Evolutionary conservation across 2,888 invertebrate species (phyloP).

Genomic region (Xiphydria camelus): DNA sequence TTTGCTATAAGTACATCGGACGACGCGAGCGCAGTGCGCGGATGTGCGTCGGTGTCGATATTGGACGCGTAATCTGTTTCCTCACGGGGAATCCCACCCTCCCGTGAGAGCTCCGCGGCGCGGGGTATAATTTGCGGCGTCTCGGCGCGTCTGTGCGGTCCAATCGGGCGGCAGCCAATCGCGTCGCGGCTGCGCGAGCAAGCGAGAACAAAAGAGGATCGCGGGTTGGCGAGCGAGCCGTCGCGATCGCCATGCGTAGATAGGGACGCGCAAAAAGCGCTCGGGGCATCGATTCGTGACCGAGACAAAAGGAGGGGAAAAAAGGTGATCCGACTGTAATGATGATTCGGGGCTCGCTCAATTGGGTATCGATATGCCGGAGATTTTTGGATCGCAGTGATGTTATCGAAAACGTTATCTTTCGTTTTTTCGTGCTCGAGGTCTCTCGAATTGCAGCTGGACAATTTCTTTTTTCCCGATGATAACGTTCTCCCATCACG

Average conservation of each 20-base stretch:
- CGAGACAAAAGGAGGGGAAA: slow-evolving; percentile 10
- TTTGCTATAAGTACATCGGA: no score
- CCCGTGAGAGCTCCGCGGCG: background rate
- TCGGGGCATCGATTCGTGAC: slow-evolving; percentile 20
- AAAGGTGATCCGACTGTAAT: no score
- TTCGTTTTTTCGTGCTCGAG: no score
- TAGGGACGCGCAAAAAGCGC: background rate
- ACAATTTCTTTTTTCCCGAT: no score
- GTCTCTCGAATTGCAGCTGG: no score
- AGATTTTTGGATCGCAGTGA: no score
- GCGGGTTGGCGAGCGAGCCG: slow-evolving; percentile 20
- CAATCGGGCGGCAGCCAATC: slow-evolving; percentile 51
- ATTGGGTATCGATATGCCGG: no score
- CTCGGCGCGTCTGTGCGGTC: slow-evolving; percentile 51
- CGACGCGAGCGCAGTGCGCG: no score
- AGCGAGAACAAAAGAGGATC: slow-evolving; percentile 51
- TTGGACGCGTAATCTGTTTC: slow-evolving; percentile 42
- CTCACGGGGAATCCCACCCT: slow-evolving; percentile 45
- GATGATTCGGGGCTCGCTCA: no score
- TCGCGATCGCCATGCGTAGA: slow-evolving; percentile 6
- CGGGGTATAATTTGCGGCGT: slow-evolving; percentile 47
- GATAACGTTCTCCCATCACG: no score
- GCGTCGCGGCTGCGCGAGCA: slow-evolving; percentile 43
- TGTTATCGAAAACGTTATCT: no score
- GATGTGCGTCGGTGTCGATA: no score